Conservation (phyloP, 2,113 vertebrate species). For the Dascyllus trimaculatus region DNA sequence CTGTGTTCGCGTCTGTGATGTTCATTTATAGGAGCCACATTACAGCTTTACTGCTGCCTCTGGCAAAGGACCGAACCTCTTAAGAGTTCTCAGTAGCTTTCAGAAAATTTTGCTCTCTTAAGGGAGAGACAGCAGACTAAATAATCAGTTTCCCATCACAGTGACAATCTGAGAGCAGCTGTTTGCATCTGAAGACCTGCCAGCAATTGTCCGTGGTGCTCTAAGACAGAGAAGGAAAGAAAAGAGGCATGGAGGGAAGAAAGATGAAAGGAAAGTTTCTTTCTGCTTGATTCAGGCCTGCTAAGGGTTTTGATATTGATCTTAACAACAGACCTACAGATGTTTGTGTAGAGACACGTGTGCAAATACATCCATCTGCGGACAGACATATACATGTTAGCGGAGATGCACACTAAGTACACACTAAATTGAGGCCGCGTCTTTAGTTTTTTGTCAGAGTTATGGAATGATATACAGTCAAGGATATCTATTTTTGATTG, state of each 20-base stretch:
- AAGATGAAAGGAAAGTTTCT: slow-evolving; percentile 62
- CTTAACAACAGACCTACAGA: slow-evolving; percentile 41
- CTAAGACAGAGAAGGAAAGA: slow-evolving; percentile 46
- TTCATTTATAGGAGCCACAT: slow-evolving; percentile 58
- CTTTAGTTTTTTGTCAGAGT: slow-evolving; percentile 29
- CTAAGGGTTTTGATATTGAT: slow-evolving; percentile 60
- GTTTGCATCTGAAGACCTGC: slow-evolving; percentile 72
- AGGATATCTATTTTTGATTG: slow-evolving; percentile 25
- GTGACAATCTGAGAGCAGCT: slow-evolving; percentile 73
- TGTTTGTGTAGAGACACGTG: slow-evolving; percentile 25
- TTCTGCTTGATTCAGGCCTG: slow-evolving; percentile 47
- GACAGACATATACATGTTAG: slow-evolving; percentile 18
- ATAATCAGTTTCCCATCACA: slow-evolving; percentile 75
- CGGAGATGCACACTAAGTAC: background rate
- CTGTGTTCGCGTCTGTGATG: slow-evolving; percentile 63
- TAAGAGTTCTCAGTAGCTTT: slow-evolving; percentile 51
- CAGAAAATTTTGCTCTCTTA: slow-evolving; percentile 65
- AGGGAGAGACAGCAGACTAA: slow-evolving; percentile 76
- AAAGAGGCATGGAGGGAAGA: slow-evolving; percentile 20
- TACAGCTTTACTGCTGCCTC: slow-evolving; percentile 62
- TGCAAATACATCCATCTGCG: slow-evolving; percentile 18
- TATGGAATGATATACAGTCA: slow-evolving; percentile 29
- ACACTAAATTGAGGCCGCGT: slow-evolving; percentile 16
- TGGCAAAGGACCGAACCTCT: slow-evolving; percentile 50
- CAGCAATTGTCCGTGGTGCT: slow-evolving; percentile 53